A percentile compares a stretch with the other conserved stretches of the same genome.
phyloP scores from a whole-genome alignment of 2,888 invertebrate genomes.

The Andrena haemorrhoa region DNA sequence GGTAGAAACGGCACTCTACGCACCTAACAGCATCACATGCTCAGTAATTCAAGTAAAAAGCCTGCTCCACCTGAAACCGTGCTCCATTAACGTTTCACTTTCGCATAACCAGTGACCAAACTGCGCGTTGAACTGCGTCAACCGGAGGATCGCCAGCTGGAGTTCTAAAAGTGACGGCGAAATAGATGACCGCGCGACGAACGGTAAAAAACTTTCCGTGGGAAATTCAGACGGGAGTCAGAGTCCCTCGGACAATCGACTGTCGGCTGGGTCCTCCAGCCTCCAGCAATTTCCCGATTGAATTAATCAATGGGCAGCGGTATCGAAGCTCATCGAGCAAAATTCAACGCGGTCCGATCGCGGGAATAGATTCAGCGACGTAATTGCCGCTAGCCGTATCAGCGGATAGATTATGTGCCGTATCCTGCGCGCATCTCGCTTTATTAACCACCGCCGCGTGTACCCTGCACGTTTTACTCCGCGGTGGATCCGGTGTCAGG shows the following conservation, averaged over 20 bases:
- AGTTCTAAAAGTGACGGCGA: too few species aligned
- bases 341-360: slow-evolving; percentile 36
- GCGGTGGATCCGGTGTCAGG: neutral
- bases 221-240: too few species aligned
- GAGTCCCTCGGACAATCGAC: slow-evolving; percentile 34
- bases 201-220: neutral
- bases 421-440: slow-evolving; percentile 18
- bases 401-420: slow-evolving; percentile 43
- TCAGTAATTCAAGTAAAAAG: too few species aligned
- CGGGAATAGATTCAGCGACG: slow-evolving; percentile 44
- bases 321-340: slow-evolving; percentile 40
- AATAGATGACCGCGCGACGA: too few species aligned
- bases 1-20: too few species aligned
- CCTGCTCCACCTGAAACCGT: too few species aligned
- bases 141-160: too few species aligned
- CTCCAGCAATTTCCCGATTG: slow-evolving; percentile 46
- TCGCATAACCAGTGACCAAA: too few species aligned
- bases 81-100: too few species aligned
- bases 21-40: too few species aligned
- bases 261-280: slow-evolving; percentile 17
- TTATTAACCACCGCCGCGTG: slow-evolving; percentile 28
- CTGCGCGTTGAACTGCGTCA: too few species aligned
- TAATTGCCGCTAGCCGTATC: slow-evolving; percentile 44
- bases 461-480: neutral
- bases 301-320: slow-evolving; percentile 46